Base-by-base conservation (phyloP, 2,113 vertebrate species). In the Pachyramphus minor region DNA sequence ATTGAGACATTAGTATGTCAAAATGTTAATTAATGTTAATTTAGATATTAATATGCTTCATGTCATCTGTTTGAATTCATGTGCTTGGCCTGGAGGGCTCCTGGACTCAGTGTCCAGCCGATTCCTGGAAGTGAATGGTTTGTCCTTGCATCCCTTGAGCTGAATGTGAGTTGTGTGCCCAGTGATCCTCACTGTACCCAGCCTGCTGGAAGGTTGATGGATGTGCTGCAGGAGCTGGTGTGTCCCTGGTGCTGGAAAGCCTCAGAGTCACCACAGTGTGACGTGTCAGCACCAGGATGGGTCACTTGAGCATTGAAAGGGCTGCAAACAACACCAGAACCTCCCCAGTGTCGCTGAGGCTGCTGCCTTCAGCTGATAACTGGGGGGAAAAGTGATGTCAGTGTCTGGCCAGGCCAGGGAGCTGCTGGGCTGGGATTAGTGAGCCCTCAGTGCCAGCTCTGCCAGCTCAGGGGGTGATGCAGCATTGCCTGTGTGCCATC, bases 61-160 rank as follows among this genome's bases (percentile, higher is more conserved):
- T 30, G 27, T 6, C 30, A 0, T 8, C 37, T 55, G 1, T 25
- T 41, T 39, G 2, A 4, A 23, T 37, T 3, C 0, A 0, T 4
- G n/a, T 37, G 10, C 63, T 67, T 17, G 37, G 22, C 56, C 28
- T 18, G 4, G 63, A 22, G 49, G 17, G 4, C 67, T 68, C 31
- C 60, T 11, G 63, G 37, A 1, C 22, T 50, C 16, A 2, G 53
- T 28, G 28, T 30, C 42, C 56, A 22, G 55, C 35, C 17, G 0
- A 39, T 6, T 31, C 1, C 0, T 9, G 71, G 63, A 24, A 33
- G 66, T 2, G 37, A 5, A 6, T 0, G 6, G 8, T 49, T 84
- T 41, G 60, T 31, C 17, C 35, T 52, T 14, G 62, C 16, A 5
- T 11, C 28, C 10, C 25, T n/a, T 0, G 15, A 13, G 72, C 68